Evolutionary conservation across 2,888 invertebrate species (phyloP).

Genomic region (Drosophila mercatorum): DNA sequence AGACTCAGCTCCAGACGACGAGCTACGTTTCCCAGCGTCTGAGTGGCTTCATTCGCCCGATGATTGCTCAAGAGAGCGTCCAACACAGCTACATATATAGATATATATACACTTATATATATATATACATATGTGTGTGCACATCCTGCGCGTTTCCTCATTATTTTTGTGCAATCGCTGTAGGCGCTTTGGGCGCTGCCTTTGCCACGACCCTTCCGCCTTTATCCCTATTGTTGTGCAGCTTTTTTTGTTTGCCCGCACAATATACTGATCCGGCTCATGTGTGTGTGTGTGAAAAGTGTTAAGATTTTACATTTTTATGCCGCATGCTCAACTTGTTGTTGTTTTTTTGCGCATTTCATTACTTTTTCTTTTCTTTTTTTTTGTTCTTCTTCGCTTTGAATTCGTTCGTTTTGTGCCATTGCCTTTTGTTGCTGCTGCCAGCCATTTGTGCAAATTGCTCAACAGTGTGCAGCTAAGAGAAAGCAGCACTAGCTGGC

Average conservation of each 20-base stretch:
- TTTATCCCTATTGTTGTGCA: conserved; percentile 53
- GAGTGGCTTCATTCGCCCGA: conserved; percentile 78
- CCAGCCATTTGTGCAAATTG: conserved; percentile 75
- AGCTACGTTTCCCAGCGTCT: conserved; percentile 53
- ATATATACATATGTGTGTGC: conserved; percentile 25
- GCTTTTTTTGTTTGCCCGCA: conserved; percentile 60
- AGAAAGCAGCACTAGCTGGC: conserved; percentile 5
- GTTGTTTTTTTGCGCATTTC: conserved; percentile 50
- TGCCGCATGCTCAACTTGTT: conserved; percentile 42
- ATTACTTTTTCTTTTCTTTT: background rate
- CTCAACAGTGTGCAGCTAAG: conserved; percentile 53
- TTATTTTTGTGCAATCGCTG: conserved; percentile 80
- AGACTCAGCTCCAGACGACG: conserved; percentile 33
- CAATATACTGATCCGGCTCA: conserved; percentile 55
- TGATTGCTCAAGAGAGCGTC: conserved; percentile 71
- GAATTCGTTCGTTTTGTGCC: conserved; percentile 25
- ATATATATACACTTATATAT: background rate
- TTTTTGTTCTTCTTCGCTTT: conserved; percentile 3
- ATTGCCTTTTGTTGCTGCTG: conserved; percentile 54
- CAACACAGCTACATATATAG: conserved; percentile 5
- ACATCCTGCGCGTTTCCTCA: conserved; percentile 75
- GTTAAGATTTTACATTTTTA: conserved; percentile 74
- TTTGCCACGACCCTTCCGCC: conserved; percentile 35
- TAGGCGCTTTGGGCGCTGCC: conserved; percentile 62
- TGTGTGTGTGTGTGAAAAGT: conserved; percentile 55